Evolutionary conservation across 2,888 invertebrate genomes (phyloP), one percentile per base, ranked within the genome.

Genomic region (Dioctria linearis): DNA sequence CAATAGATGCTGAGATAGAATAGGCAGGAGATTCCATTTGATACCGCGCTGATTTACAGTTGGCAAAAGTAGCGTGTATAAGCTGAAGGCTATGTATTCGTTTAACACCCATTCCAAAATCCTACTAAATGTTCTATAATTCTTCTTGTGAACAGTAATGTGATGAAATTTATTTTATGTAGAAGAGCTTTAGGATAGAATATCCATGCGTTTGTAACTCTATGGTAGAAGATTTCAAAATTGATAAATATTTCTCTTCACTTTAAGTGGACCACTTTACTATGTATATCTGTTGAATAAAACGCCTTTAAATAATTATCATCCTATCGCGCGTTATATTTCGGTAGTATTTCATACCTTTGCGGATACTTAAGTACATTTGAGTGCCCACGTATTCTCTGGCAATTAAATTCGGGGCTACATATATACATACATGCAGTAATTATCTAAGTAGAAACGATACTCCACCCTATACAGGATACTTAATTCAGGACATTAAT

Each of bases 251-350:
- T 43, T 49, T 25, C 13, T 51, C 69, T 1, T 37, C 46, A 9
- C 8, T 9, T 49, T 9, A 4, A 3, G 5, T 54, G 54, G 54
- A 54, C 54, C 54, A n/a, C 25, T 25, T 25, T 25, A 25, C 54
- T 6, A 8, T n/a, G n/a, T n/a, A n/a, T 8, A 46, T 6, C 6
- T n/a, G 54, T n/a, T 54, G 11, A 11, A n/a, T n/a, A 54, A 69
- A 69, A 69, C 51, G 42, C 39, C 69, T 5, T 69, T n/a, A 69
- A 69, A 69, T 69, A 69, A 69, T 69, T 69, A 69, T 54, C 69
- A 69, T 51, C 37, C 49, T 25, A 4, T 3, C 49, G 4, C 37
- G 39, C n/a, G 0, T 25, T 25, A 25, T 25, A 25, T 25, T 25
- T 25, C 25, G 0, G 25, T 25, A 25, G 25, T 25, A 25, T 51